phyloP scores from a whole-genome alignment of 2,888 invertebrate genomes.

The Chrysina gloriosa region DNA sequence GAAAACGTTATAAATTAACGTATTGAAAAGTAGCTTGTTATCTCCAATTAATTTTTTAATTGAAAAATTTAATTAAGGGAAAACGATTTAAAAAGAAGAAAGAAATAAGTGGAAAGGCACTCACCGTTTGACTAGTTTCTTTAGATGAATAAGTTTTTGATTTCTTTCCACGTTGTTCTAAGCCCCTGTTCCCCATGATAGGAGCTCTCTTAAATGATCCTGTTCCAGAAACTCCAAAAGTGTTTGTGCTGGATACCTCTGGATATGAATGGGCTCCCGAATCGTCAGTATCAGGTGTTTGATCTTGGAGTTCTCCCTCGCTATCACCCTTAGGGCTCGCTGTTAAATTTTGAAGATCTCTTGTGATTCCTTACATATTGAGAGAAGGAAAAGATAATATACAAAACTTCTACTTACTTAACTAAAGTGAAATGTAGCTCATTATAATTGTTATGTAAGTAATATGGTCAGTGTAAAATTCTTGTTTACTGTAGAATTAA shows the following conservation, averaged over 20 bases:
- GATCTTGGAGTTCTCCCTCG: slow-evolving; percentile 78
- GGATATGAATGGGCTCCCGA: slow-evolving; percentile 69
- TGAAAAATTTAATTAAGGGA: too few species aligned
- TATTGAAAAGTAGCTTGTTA: too few species aligned
- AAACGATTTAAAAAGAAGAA: too few species aligned
- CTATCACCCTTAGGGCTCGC: slow-evolving; percentile 70
- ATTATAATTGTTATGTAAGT: neutral
- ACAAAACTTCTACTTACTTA: slow-evolving; percentile 42
- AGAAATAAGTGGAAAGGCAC: too few species aligned
- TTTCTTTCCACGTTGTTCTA: slow-evolving; percentile 75
- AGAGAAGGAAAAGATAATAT: slow-evolving; percentile 38
- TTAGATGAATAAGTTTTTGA: slow-evolving; percentile 70
- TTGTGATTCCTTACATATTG: slow-evolving; percentile 61
- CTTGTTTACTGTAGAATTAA: neutral
- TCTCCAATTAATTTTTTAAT: too few species aligned
- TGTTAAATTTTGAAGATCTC: slow-evolving; percentile 65
- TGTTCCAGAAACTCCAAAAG: slow-evolving; percentile 64
- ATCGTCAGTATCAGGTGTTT: slow-evolving; percentile 81
- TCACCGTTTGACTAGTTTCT: slow-evolving; percentile 60
- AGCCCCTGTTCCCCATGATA: slow-evolving; percentile 71
- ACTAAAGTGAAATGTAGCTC: slow-evolving; percentile 20
- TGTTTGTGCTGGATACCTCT: slow-evolving; percentile 64
- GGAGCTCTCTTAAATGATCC: slow-evolving; percentile 71
- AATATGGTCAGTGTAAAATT: slow-evolving; percentile 15
- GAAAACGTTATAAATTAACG: too few species aligned